These are phyloP conservation scores for Helleia helle DNA, from an alignment of 2,888 invertebrate species.

Conservation along the genomic window DNA sequence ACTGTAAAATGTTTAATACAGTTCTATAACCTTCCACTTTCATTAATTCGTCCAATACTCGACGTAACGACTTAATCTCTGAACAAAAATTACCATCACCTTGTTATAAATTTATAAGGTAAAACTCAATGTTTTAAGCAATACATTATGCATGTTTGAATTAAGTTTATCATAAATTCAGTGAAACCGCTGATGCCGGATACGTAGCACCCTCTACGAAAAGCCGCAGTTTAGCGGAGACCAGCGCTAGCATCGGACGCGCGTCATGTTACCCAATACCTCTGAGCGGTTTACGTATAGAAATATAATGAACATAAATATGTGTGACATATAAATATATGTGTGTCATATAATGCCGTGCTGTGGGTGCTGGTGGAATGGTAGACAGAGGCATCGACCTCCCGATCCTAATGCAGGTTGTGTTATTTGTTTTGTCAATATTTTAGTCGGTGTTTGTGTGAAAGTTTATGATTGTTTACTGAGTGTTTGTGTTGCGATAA, in stretches of 20 bases:
- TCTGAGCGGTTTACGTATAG: constrained; percentile 26
- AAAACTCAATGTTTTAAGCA: too few species aligned
- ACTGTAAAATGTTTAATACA: too few species aligned
- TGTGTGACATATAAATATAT: constrained; percentile 16
- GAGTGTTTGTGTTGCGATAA: too few species aligned
- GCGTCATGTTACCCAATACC: constrained; percentile 23
- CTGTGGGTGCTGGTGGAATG: constrained; percentile 69
- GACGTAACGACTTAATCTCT: too few species aligned
- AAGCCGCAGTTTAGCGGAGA: constrained; percentile 52
- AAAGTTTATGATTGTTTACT: too few species aligned
- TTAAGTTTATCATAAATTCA: too few species aligned
- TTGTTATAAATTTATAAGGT: too few species aligned
- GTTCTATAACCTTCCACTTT: too few species aligned
- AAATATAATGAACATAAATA: constrained; percentile 5
- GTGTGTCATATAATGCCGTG: constrained; percentile 45
- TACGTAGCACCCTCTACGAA: constrained; percentile 37
- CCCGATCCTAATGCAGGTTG: constrained; percentile 55
- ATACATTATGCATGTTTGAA: too few species aligned
- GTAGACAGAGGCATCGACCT: constrained; percentile 64
- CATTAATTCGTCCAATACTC: too few species aligned
- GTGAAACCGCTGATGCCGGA: too few species aligned
- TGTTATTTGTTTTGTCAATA: not conserved
- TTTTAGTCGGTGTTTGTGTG: not conserved
- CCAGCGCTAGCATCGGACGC: constrained; percentile 44
- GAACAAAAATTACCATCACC: too few species aligned